Base-by-base conservation (phyloP, 1,140 invertebrate genomes). In the Penaeus chinensis region DNA sequence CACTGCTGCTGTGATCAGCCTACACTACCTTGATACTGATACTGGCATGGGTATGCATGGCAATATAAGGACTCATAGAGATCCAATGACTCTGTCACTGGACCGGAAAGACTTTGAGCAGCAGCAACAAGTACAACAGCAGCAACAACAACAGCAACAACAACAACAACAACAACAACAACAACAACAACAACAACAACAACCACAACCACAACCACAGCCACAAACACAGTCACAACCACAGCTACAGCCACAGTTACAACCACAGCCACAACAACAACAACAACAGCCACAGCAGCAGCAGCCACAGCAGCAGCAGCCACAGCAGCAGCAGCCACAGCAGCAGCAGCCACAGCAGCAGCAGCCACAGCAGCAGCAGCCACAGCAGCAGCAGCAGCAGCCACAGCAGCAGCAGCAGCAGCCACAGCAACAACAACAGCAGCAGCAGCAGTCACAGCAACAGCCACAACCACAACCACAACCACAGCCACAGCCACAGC, bases 1-100 rank as follows among this genome's bases (percentile, higher is more conserved):
- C 0, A 99, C 98, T 0, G 98, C 98, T 5, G 98, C 97, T 0
- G 94, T 97, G 16, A 95, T 98, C 27, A 93, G 92, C 80, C 88
- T 91, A 3, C 88, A 90, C 80, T 89, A 90, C 22, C 78, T 90
- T 22, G 90, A 90, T 19, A n/a, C 85, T 32, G 87, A 90, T n/a
- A 82, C 27, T 69, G 74, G 18, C 24, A 81, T 63, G 60, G 69
- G 66, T 47, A 27, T 83, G 62, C 27, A 62, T 60, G 82, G 82
- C 20, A 47, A 69, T 62, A 19, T 79, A 16, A 88, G 85, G 54
- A 71, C 76, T 22, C 71, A 79, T 16, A 81, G 82, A 65, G 80
- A 85, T 74, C 63, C 77, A 65, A 86, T 83, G 90, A 94, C 94
- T 91, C 93, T 95, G 90, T 93, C 93, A 18, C 93, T 93, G 81